phyloP scores from a whole-genome alignment of 2,113 vertebrate genomes.

The Tringa solitaria region DNA sequence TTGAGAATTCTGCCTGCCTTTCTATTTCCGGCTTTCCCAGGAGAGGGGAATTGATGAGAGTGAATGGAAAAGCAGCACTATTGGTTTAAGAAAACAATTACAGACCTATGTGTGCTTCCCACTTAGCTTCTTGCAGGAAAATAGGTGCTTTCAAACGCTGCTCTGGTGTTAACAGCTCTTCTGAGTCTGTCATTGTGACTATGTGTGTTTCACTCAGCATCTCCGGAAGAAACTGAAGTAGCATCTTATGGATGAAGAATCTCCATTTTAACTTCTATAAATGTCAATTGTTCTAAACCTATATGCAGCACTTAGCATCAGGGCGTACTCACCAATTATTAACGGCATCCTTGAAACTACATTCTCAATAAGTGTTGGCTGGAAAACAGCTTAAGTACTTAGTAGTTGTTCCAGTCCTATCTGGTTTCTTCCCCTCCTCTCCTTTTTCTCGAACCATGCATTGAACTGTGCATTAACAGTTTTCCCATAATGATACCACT shows the following conservation, averaged over 20 bases:
- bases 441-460: background rate
- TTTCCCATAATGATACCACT: background rate
- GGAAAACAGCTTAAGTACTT: constrained; percentile 9
- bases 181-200: background rate
- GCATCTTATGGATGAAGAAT: constrained; percentile 39
- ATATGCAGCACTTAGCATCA: background rate
- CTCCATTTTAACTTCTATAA: constrained; percentile 28
- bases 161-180: constrained; percentile 36
- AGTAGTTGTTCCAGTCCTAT: background rate
- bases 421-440: background rate
- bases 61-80: background rate
- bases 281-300: constrained; percentile 46
- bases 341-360: constrained; percentile 23
- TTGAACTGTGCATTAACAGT: background rate
- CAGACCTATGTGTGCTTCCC: background rate
- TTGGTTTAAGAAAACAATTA: constrained; percentile 27
- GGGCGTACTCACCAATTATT: background rate
- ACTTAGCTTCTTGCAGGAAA: background rate
- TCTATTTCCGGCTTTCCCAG: background rate
- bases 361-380: background rate
- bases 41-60: background rate
- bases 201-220: background rate
- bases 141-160: constrained; percentile 22
- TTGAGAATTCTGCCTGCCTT: background rate
- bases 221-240: background rate